Base-by-base conservation (phyloP, 1,140 invertebrate species). In the Heterodera schachtii region DNA sequence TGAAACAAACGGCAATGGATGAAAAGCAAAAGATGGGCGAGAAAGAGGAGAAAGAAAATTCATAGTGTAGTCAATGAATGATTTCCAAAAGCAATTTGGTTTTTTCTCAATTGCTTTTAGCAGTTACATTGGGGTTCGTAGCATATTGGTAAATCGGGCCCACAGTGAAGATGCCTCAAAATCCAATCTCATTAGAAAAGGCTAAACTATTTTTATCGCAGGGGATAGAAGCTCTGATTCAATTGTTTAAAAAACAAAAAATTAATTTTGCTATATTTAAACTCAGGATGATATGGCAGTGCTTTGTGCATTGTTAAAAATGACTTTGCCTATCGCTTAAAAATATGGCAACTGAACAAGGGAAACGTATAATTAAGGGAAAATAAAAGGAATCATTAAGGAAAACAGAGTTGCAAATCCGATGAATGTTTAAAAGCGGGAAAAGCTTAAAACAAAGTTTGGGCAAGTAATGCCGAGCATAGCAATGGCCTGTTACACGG, bases 151-250 rank as follows among this genome's bases (percentile, higher is more conserved):
- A 41, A 71, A 71, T 46, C 41, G 69, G 41, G 31, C 44, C 69
- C 69, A 71, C 69, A 71, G 69, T 71, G 41, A 46, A 21, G 69
- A 46, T 43, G 69, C 41, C 69, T 46, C 44, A 46, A 71, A 46
- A 71, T 41, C 21, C 57, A 64, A 64, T 16, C 57, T 19, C 16
- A 5, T 13, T 64, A 16, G 16, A 64, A 16, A 64, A 60, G 4
- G 19, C 11, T 52, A 52, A 52, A 52, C 49, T 11, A 52, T 11
- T 31, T 31, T 31, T 31, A 31, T 31, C 31, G 31, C 31, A 31
- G 31, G 31, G 31, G 31, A 31, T 31, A 31, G 31, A 31, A 31
- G 31, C 31, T 31, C 31, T 31, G 31, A 31, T 31, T 31, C 31
- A 31, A 31, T 31, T 31, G 31, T 31, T 31, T 31, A 31, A 31